Evolutionary conservation across 2,888 invertebrate genomes (phyloP).

Genomic region (Hemicrepidius hirtus): DNA sequence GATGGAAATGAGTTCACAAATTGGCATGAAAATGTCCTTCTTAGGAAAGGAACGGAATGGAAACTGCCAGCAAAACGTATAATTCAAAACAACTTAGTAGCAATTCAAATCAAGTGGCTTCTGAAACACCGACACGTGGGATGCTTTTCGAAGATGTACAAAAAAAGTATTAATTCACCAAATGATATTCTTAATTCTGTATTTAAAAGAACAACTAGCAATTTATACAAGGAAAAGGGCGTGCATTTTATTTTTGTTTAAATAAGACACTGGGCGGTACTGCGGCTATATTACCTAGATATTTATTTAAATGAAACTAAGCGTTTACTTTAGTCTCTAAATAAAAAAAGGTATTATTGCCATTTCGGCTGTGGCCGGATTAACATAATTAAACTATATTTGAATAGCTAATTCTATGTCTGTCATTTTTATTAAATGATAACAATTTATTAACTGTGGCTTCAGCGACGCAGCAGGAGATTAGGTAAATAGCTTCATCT

Average conservation of each 20-base stretch:
- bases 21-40: no score
- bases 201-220: not conserved
- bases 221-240: not conserved
- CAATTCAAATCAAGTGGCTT: no score
- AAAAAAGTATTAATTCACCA: conserved; percentile 4
- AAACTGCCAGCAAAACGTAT: not conserved
- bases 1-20: no score
- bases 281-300: not conserved
- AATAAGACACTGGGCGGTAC: not conserved
- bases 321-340: not conserved
- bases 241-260: not conserved
- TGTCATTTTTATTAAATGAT: conserved; percentile 8
- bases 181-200: not conserved
- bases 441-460: no score
- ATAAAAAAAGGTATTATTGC: not conserved
- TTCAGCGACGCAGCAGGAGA: no score
- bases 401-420: not conserved
- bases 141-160: not conserved
- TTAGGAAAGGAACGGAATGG: no score
- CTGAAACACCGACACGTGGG: no score
- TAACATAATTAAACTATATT: conserved; percentile 4
- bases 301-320: not conserved
- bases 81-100: conserved; percentile 2
- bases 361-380: not conserved
- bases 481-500: no score